Evolutionary conservation across 1,140 invertebrate species (phyloP).

Genomic region (Scylla paramamosain): DNA sequence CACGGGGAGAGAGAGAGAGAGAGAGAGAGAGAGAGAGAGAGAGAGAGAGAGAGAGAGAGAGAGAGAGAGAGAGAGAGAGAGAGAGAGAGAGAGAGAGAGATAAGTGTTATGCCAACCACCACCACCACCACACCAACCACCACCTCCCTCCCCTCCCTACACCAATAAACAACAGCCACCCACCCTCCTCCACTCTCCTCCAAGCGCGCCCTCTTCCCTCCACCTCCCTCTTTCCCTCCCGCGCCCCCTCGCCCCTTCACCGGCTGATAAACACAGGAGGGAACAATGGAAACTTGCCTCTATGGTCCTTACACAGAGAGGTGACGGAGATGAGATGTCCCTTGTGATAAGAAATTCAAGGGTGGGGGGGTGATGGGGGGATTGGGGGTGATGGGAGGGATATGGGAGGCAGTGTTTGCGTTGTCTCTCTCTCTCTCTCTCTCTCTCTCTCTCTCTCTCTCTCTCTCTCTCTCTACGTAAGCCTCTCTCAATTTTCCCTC

Average conservation of each 20-base stretch:
- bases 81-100: slow-evolving; percentile 6
- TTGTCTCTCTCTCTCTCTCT: too few relatives aligned
- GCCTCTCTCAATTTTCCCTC: not conserved
- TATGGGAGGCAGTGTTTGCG: too few relatives aligned
- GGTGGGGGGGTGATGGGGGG: too few relatives aligned
- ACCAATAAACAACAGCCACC: too few relatives aligned
- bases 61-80: not conserved
- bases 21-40: slow-evolving; percentile 29
- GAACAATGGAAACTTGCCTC: too few relatives aligned
- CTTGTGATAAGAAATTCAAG: too few relatives aligned
- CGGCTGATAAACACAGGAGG: not conserved
- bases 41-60: not conserved
- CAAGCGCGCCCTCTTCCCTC: not conserved
- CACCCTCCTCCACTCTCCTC: too few relatives aligned
- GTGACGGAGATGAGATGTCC: too few relatives aligned
- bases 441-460: too few relatives aligned
- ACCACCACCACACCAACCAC: slow-evolving; percentile 1
- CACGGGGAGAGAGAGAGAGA: not conserved
- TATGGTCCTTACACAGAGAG: too few relatives aligned
- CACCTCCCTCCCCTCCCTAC: too few relatives aligned
- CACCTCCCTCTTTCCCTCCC: slow-evolving; percentile 25
- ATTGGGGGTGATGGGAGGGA: too few relatives aligned
- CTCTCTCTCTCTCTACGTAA: not conserved
- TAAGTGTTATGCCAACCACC: not conserved
- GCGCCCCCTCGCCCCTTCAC: not conserved